Conservation (phyloP, 2,888 invertebrate species). For the Polymixis lichenea region DNA sequence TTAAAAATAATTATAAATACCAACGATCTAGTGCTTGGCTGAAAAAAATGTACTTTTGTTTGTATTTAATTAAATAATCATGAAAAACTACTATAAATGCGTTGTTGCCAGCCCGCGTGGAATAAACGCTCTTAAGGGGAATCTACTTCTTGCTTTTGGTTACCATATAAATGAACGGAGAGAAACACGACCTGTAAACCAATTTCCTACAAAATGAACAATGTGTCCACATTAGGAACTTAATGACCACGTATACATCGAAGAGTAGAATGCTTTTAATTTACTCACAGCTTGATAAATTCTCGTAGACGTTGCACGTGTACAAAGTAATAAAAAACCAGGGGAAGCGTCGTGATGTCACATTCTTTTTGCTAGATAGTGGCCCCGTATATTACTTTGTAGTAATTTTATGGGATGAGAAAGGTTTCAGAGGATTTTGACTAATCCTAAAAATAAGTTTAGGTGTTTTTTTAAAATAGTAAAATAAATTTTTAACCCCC, state of each 20-base stretch:
- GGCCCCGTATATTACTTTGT: constrained; percentile 14
- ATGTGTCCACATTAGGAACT: constrained; percentile 42
- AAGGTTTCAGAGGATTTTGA: neutral
- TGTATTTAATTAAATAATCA: too few relatives aligned
- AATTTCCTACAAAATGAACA: constrained; percentile 42
- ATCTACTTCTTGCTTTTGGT: neutral
- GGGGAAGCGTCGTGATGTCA: constrained; percentile 25
- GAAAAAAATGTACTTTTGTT: too few relatives aligned
- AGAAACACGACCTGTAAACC: constrained; percentile 20
- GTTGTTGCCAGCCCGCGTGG: too few relatives aligned
- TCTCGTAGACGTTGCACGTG: constrained; percentile 36
- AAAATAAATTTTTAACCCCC: too few relatives aligned
- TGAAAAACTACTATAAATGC: too few relatives aligned
- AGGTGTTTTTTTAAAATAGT: too few relatives aligned
- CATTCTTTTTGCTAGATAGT: constrained; percentile 27
- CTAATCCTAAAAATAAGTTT: neutral
- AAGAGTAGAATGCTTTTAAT: constrained; percentile 41
- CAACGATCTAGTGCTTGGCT: too few relatives aligned
- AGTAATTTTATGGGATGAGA: constrained; percentile 13
- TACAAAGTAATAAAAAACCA: constrained; percentile 33
- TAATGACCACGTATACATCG: constrained; percentile 41
- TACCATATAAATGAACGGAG: neutral
- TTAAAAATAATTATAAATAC: too few relatives aligned
- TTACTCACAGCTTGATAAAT: constrained; percentile 44
- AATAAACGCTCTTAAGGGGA: too few relatives aligned